Conservation (phyloP, 2,113 vertebrate genomes). For the Eulemur macaco region DNA sequence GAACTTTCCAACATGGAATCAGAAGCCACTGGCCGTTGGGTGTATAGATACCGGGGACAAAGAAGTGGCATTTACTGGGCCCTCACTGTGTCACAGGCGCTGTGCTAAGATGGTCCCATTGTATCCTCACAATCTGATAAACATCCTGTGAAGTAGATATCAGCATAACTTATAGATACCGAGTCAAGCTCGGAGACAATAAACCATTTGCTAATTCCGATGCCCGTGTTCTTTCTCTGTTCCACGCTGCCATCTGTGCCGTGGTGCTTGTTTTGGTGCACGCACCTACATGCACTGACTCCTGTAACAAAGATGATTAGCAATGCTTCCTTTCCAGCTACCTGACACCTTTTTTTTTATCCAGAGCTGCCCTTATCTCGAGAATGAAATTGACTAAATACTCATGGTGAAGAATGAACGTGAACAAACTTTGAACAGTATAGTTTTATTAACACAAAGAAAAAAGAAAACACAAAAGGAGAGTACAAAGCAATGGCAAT, state of each 20-base stretch:
- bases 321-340: background rate
- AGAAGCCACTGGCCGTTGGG: background rate
- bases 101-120: no score
- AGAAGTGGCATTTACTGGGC: background rate
- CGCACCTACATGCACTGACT: background rate
- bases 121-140: background rate
- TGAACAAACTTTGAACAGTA: background rate
- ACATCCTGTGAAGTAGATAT: background rate
- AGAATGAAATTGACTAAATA: background rate
- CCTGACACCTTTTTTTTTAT: background rate
- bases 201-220: background rate
- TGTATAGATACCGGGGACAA: background rate
- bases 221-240: background rate
- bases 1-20: background rate
- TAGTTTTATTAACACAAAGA: background rate
- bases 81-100: rapidly evolving
- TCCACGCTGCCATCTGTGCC: background rate
- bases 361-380: background rate
- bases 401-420: background rate
- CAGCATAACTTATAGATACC: background rate
- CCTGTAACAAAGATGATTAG: no score
- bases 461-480: background rate
- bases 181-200: background rate
- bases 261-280: background rate
- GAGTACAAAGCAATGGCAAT: background rate